Evolutionary conservation across 2,888 invertebrate species (phyloP), one percentile per base, ranked within the genome.

Genomic region (Formica aserva): DNA sequence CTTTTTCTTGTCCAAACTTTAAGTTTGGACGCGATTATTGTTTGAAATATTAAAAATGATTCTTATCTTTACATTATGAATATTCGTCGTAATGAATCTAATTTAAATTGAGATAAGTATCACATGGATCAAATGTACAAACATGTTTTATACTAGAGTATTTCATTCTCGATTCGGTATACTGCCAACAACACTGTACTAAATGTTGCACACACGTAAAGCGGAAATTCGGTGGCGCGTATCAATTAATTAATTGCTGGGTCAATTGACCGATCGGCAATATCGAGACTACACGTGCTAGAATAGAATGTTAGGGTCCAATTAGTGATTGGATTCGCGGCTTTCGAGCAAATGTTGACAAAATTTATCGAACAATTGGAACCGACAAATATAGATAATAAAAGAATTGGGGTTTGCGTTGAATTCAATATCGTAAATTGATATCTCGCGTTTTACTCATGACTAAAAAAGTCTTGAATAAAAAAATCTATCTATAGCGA

Each of bases 171-270:
- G 6, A 35, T n/a, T 9, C 32, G 1, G 1, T 15, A 45, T 60
- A 1, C 3, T 26, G 32, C 3, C 6, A 69, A n/a, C 26, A 29
- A 71, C 26, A 22, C 22, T 57, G 22, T 71, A 32, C 8, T 22
- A 32, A 13, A 13, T 29, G 13, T 77, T 11, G 29, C 32, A 15
- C 15, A 15, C 11, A 71, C 26, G 1, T 26, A n/a, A 52, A 18
- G 3, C 41, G 22, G 71, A 41, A 45, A 22, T 45, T 78, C 45
- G 45, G 18, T 22, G 32, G 18, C 22, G 60, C 32, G 35, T 78
- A 71, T 78, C 72, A 72, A 60, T 72, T 78, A 78, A 78, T 78
- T 72, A 78, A 78, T 78, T 78, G 78, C 45, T 72, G 18, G 60
- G 45, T 60, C 45, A 78, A 78, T 60, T 60, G 71, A 35, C 26